phyloP scores from a whole-genome alignment of 2,797 vertebrate genomes.

The Melanotaenia pygmaea region DNA sequence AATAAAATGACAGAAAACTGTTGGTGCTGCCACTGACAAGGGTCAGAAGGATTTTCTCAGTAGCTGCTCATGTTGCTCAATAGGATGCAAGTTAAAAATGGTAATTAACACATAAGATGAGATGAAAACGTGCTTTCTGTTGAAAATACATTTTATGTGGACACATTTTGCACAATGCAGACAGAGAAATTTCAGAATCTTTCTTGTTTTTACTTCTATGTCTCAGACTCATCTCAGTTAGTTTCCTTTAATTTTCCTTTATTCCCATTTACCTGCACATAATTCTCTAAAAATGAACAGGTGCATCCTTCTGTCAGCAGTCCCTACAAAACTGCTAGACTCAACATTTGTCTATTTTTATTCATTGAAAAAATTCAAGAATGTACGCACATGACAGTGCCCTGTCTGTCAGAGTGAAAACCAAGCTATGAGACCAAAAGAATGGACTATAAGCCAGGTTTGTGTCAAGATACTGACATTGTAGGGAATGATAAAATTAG shows the following conservation, averaged over 20 bases:
- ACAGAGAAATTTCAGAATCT: neutral
- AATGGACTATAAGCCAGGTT: neutral
- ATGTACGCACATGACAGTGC: neutral
- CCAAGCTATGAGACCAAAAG: neutral
- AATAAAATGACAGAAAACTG: neutral
- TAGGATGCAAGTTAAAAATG: slow-evolving; percentile 26
- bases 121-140: neutral
- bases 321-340: neutral
- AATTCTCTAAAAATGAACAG: neutral
- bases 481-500: neutral
- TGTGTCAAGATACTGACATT: neutral
- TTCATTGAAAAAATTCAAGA: neutral
- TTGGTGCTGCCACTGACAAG: slow-evolving; percentile 16
- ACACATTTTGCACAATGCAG: neutral
- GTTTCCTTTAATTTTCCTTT: neutral
- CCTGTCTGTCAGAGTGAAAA: neutral
- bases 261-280: neutral
- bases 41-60: neutral
- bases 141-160: slow-evolving; percentile 2
- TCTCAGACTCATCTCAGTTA: neutral
- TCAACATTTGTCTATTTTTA: neutral
- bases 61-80: slow-evolving; percentile 21
- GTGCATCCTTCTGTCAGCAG: neutral
- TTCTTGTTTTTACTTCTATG: neutral
- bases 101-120: neutral